These are phyloP conservation scores for Rattus rattus DNA, from an alignment of 2,113 vertebrate genomes.

Conservation along the genomic window DNA sequence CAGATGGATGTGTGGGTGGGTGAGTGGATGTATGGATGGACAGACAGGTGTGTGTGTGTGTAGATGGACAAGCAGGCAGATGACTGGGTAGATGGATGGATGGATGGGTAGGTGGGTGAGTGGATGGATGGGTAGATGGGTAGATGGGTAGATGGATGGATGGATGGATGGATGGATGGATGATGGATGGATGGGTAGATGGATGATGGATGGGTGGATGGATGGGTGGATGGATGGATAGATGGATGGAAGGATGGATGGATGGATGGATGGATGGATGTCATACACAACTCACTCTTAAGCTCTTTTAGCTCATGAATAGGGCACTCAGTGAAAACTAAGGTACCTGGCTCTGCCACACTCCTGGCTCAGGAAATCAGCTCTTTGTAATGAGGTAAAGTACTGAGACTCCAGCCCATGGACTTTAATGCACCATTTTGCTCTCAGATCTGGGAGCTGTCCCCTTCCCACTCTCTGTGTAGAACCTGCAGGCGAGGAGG, in stretches of 20 bases:
- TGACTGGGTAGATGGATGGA: neutral
- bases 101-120: too few species aligned
- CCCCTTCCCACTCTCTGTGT: neutral
- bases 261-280: neutral
- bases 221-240: neutral
- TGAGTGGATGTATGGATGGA: neutral
- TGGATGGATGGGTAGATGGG: neutral
- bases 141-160: neutral
- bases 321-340: too few species aligned
- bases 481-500: neutral
- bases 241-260: neutral
- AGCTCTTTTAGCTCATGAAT: neutral
- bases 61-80: too few species aligned
- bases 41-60: neutral
- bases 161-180: neutral
- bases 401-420: neutral
- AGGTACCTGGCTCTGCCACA: rapidly evolving
- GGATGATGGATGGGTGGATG: neutral
- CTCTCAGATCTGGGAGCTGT: neutral
- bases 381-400: neutral
- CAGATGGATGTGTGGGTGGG: too few species aligned
- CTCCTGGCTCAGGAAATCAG: neutral
- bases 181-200: neutral
- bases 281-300: neutral
- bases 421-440: neutral